Percentiles rank a stretch among this genome's conserved stretches.
Evolutionary conservation across 2,888 invertebrate genomes (phyloP).

Genomic region (Alloscopus bannaensis): DNA sequence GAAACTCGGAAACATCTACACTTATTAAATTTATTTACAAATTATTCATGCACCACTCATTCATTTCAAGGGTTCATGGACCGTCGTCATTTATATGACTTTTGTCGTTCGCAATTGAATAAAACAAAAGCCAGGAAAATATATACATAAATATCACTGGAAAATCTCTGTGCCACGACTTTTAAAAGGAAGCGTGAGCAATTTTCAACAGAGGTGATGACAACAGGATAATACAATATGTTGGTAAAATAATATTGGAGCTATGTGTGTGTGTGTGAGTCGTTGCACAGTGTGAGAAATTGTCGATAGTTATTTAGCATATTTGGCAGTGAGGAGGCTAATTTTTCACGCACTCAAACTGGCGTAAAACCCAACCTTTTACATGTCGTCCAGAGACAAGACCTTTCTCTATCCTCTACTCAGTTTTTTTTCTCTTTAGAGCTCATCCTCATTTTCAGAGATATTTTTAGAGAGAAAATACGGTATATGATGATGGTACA

Average conservation of each 20-base stretch:
- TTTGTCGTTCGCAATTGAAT: too few relatives aligned
- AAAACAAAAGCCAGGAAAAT: too few relatives aligned
- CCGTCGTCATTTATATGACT: too few relatives aligned
- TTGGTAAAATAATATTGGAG: background rate
- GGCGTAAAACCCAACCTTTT: conserved; percentile 70
- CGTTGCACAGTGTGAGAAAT: conserved; percentile 52
- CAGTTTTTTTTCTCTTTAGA: conserved; percentile 9
- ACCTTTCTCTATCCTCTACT: too few relatives aligned
- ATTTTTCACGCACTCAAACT: conserved; percentile 71
- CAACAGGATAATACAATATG: too few relatives aligned
- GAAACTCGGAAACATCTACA: conserved; percentile 1
- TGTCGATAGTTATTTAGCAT: conserved; percentile 71
- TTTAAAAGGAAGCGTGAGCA: too few relatives aligned
- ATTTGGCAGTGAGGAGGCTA: conserved; percentile 71
- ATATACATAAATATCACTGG: too few relatives aligned
- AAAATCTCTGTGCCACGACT: too few relatives aligned
- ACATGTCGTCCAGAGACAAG: conserved; percentile 61
- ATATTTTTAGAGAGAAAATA: background rate
- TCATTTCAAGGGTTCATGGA: too few relatives aligned
- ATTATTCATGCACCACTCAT: background rate
- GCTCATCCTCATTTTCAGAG: conserved; percentile 15
- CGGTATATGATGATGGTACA: too few relatives aligned
- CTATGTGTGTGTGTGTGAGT: conserved; percentile 11
- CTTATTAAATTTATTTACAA: background rate
- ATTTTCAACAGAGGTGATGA: too few relatives aligned